These are phyloP conservation scores for Phenacoccus solenopsis DNA, from an alignment of 1,140 invertebrate species.

Conservation along the genomic window DNA sequence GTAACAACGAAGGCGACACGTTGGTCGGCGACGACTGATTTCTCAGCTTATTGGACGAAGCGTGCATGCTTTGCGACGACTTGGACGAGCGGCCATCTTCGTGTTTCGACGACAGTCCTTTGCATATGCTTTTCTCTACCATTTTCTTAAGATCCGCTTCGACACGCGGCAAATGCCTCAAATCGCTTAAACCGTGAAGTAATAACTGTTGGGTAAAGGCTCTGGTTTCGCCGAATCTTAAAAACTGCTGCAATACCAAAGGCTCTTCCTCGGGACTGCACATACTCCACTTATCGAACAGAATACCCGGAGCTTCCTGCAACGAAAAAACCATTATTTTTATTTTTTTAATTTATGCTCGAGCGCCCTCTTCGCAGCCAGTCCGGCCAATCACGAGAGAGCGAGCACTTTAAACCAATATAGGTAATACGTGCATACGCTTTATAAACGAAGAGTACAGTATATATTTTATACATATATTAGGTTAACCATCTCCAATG, in stretches of 20 bases:
- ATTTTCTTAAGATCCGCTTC: conserved; percentile 46
- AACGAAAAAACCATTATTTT: no score
- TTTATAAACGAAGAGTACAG: no score
- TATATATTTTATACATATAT: no score
- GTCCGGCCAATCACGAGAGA: no score
- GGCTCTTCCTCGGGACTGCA: conserved; percentile 72
- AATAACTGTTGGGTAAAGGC: conserved; percentile 67
- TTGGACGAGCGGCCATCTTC: not conserved
- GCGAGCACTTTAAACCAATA: no score
- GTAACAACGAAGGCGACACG: conserved; percentile 20
- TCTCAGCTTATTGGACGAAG: not conserved
- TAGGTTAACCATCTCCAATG: no score
- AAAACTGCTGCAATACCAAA: conserved; percentile 72
- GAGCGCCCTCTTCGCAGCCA: no score
- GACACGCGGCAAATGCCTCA: conserved; percentile 30
- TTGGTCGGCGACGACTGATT: conserved; percentile 18
- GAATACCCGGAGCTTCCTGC: conserved; percentile 49
- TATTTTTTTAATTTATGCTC: no score
- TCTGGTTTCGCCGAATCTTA: conserved; percentile 69
- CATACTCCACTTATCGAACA: conserved; percentile 69
- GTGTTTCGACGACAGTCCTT: not conserved
- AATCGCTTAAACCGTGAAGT: conserved; percentile 33
- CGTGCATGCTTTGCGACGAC: conserved; percentile 19
- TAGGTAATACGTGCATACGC: no score
- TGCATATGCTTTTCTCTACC: conserved; percentile 35